Conservation (phyloP, 2,113 vertebrate genomes). For the Mormoops blainvillei region DNA sequence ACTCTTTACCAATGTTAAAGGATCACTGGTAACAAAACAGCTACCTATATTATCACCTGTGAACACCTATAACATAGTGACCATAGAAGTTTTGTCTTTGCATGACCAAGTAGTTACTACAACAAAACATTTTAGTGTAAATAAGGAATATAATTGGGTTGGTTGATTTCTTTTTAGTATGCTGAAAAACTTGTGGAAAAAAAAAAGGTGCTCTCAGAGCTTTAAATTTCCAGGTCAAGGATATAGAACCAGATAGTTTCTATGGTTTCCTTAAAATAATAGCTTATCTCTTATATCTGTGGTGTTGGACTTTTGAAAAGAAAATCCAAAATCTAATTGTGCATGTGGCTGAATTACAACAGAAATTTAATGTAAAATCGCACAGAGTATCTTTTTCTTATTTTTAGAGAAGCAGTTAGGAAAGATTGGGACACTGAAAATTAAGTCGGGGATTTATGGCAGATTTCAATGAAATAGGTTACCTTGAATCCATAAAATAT, state of each 20-base stretch:
- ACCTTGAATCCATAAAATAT: background rate
- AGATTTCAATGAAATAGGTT: background rate
- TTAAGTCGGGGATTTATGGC: background rate
- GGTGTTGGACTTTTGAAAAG: background rate
- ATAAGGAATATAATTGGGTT: background rate
- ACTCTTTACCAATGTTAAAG: background rate
- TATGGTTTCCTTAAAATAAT: background rate
- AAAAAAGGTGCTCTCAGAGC: background rate
- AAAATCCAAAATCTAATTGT: background rate
- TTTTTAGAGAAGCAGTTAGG: background rate
- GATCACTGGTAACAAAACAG: background rate
- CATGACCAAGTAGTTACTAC: background rate
- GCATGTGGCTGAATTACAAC: background rate
- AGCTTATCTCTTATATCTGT: background rate
- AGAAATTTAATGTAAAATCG: background rate
- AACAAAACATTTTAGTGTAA: background rate
- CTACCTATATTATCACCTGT: background rate
- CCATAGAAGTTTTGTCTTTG: background rate
- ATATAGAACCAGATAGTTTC: background rate
- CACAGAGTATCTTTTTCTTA: background rate
- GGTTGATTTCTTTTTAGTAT: background rate
- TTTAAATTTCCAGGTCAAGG: background rate
- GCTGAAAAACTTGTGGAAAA: background rate
- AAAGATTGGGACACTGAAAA: background rate
- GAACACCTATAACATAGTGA: background rate